Evolutionary conservation across 2,888 invertebrate genomes (phyloP), one percentile per base, ranked within the genome.

Genomic region (Drosophila prostipennis): DNA sequence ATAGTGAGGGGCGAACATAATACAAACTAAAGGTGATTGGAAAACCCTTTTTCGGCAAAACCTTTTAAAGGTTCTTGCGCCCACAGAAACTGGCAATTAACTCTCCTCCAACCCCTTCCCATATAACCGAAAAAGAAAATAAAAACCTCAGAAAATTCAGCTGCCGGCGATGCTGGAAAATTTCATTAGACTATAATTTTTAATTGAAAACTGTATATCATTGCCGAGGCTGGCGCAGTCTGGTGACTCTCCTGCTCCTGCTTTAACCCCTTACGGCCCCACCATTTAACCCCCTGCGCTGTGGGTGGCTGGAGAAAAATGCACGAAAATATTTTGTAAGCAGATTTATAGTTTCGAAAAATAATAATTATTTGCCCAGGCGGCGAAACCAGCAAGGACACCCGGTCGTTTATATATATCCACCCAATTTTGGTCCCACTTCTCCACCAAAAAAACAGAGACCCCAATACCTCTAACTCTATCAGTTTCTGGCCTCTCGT

Each of bases 331-430:
- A 79, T 76, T 83, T 78, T 79, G 71, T 78, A 86, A 79, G 79
- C 81, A 78, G 88, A 88, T 88, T 86, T 86, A 86, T 87, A 87
- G 87, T 81, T 81, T 78, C 81, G 74, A 74, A 79, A 80, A 84
- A 87, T 87, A 87, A 84, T 84, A 84, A 84, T 84, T 79, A 87
- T 81, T 81, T 81, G 81, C 84, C 73, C 78, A 74, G 83, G 76
- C 83, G 51, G 64, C 56, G 54, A 54, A 52, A 54, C 63, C 72
- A 34, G 40, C 76, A 57, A 67, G 56, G 52, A 71, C 63, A 52
- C 54, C 40, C 56, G 64, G 42, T 29, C 55, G 16, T 61, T 16
- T 19, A 14, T 10, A 16, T 23, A 29, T 45, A 26, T 32, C 16
- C 46, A 26, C 4, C 37, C 14, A 46, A 14, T 58, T 46, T 42